phyloP scores from a whole-genome alignment of 2,113 vertebrate genomes.

The Phaetusa simplex region DNA sequence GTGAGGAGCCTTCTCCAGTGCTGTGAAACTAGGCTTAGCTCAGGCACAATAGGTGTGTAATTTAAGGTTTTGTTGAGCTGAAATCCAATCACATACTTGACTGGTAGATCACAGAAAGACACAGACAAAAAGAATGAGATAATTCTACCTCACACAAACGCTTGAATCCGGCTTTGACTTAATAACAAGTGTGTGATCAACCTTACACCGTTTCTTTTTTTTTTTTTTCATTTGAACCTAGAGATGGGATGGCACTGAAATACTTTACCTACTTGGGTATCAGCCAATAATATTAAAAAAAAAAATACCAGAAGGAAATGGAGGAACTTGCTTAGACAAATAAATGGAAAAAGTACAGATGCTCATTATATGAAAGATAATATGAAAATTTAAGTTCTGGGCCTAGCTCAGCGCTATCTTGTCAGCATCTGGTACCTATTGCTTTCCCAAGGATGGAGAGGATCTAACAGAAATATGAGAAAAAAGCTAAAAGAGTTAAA shows the following conservation, averaged over 20 bases:
- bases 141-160: slow-evolving; percentile 87
- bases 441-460: background rate
- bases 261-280: slow-evolving; percentile 19
- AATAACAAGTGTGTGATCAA: slow-evolving; percentile 76
- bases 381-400: background rate
- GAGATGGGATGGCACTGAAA: background rate
- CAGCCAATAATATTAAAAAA: background rate
- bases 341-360: background rate
- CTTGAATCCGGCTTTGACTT: slow-evolving; percentile 76
- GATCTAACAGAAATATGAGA: background rate
- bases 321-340: background rate
- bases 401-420: background rate
- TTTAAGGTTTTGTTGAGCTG: slow-evolving; percentile 98
- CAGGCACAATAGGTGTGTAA: slow-evolving; percentile 98
- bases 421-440: background rate
- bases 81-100: slow-evolving; percentile 99
- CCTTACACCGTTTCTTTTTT: slow-evolving; percentile 63
- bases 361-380: background rate
- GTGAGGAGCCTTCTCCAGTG: slow-evolving; percentile 80
- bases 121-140: slow-evolving; percentile 85
- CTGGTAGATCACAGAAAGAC: slow-evolving; percentile 95
- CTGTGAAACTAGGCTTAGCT: slow-evolving; percentile 91
- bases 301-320: background rate
- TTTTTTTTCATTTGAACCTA: slow-evolving; percentile 13
- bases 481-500: background rate